Percentiles rank a stretch among this genome's conserved stretches.
phyloP scores from a whole-genome alignment of 30 jellyfish, hydroid and myxozoan genomes.

The Hydractinia symbiolongicarpus region DNA sequence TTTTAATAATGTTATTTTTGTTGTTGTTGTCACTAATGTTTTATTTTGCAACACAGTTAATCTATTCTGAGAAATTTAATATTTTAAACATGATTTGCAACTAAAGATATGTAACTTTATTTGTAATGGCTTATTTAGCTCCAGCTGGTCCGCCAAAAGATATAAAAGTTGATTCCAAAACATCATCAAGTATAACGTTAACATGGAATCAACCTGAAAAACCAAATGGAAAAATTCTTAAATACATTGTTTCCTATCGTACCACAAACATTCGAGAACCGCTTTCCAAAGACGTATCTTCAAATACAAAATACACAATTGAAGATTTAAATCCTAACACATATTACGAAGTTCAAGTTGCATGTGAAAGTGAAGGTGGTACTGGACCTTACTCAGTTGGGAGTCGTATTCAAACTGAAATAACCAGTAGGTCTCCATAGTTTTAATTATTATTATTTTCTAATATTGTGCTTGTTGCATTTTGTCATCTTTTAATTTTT shows the following conservation, averaged over 20 bases:
- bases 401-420: neutral
- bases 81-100: too few species aligned
- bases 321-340: constrained; percentile 23
- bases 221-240: constrained; percentile 24
- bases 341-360: neutral
- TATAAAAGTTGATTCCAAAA: neutral
- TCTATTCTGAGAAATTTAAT: too few species aligned
- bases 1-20: neutral
- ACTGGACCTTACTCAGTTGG: neutral
- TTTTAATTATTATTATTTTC: too few species aligned
- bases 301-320: neutral
- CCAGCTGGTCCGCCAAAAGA: constrained; percentile 13
- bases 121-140: neutral
- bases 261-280: neutral
- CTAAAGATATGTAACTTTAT: neutral
- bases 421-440: constrained; percentile 16
- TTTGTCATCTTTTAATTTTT: neutral
- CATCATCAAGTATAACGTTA: neutral
- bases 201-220: neutral
- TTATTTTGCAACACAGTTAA: neutral
- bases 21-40: neutral
- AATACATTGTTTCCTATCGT: neutral
- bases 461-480: neutral
- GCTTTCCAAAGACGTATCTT: neutral
- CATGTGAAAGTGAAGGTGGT: constrained; percentile 23